Percentiles rank a stretch among this genome's conserved stretches.
Conservation (phyloP, 2,113 vertebrate species). For the Forbesichthys agassizii region DNA sequence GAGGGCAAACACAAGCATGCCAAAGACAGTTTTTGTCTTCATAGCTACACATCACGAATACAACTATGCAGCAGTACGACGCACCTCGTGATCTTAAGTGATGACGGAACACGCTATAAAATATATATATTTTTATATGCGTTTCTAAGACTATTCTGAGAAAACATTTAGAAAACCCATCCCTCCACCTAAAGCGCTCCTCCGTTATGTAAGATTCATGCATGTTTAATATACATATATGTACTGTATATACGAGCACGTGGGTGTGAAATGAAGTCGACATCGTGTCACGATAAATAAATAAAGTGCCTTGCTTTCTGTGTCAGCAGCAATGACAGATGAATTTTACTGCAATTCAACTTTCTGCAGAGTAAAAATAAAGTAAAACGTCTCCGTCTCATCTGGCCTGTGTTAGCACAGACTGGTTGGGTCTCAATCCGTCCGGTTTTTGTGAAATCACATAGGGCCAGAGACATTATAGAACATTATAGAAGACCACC, state of each 20-base stretch:
- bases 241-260: slow-evolving; percentile 37
- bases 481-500: no score
- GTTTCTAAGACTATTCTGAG: neutral
- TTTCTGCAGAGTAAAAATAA: slow-evolving; percentile 21
- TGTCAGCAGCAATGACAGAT: slow-evolving; percentile 39
- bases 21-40: neutral
- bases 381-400: slow-evolving; percentile 37
- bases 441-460: neutral
- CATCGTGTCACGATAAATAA: slow-evolving; percentile 62
- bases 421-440: slow-evolving; percentile 20
- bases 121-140: neutral
- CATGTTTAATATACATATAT: slow-evolving; percentile 64
- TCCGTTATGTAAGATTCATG: slow-evolving; percentile 54
- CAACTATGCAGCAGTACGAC: no score
- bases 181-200: neutral
- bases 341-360: slow-evolving; percentile 21
- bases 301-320: slow-evolving; percentile 58
- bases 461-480: no score
- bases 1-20: slow-evolving; percentile 5
- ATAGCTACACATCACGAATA: neutral
- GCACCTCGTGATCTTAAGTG: neutral
- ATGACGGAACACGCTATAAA: no score
- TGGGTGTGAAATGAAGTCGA: slow-evolving; percentile 41
- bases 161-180: neutral
- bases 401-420: slow-evolving; percentile 27